Evolutionary conservation across 2,113 vertebrate genomes (phyloP).

Genomic region (Jacana jacana): DNA sequence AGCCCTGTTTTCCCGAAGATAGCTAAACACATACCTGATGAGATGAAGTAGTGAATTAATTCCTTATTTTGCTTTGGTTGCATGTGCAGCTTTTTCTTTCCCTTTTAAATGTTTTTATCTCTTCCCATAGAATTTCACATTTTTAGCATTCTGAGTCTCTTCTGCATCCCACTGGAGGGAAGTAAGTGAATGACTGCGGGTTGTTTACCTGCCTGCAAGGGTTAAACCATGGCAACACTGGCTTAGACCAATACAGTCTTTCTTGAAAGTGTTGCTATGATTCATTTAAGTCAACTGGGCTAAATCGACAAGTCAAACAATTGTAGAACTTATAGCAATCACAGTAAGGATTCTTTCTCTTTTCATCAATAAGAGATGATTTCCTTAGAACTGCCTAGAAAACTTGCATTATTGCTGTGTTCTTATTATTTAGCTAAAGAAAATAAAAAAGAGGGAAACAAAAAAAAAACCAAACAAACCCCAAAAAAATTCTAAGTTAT

Average conservation of each 20-base stretch:
- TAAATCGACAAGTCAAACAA: background rate
- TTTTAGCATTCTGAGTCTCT: background rate
- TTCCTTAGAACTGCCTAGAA: background rate
- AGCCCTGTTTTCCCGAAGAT: background rate
- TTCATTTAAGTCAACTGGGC: background rate
- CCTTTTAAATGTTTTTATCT: background rate
- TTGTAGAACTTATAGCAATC: background rate
- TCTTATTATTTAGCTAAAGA: background rate
- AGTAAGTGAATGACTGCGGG: background rate
- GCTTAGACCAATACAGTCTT: background rate
- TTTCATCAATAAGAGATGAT: background rate
- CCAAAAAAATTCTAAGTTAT: background rate
- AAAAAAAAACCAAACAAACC: no score
- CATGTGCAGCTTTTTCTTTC: background rate
- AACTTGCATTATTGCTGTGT: background rate
- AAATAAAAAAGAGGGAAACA: no score
- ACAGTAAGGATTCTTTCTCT: background rate
- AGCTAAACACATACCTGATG: background rate
- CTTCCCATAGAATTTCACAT: fast-evolving
- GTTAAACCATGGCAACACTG: background rate
- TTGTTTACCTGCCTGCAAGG: background rate
- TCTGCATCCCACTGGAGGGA: background rate
- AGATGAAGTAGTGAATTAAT: background rate
- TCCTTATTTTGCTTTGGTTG: background rate
- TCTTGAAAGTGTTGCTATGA: background rate